Base-by-base conservation (phyloP, 2,888 invertebrate species). In the Scotopteryx bipunctaria region DNA sequence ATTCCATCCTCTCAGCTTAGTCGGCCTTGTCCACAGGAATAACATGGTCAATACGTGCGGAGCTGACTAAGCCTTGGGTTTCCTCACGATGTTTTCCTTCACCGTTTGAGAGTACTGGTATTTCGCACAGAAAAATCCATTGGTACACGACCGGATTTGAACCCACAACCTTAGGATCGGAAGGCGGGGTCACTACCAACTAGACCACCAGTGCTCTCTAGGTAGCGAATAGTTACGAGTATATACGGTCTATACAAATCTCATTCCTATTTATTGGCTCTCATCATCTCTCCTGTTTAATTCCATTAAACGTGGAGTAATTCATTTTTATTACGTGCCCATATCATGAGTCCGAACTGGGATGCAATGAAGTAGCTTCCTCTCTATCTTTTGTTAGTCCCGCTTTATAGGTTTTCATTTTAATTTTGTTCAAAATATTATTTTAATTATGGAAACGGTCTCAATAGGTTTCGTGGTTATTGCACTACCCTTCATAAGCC, bases 341-440 rank as follows among this genome's bases (percentile, higher is more conserved):
- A 38, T 23, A 38, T 46, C 37, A 46, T 17, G 37, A 32, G 37
- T 19, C 9, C 25, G 47, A 17, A 40, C 32, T 32, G 17, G 25
- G 25, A 14, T 37, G 14, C 9, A 8, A 4, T 11, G 9, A 27
- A 27, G 27, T 27, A 9, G 27, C 27, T 11, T 3, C 9, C n/a
- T n/a, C n/a, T n/a, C n/a, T n/a, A n/a, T n/a, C 29, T 37, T 29
- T 33, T 47, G 47, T 47, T 47, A 19, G 32, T 40, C 33, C 38
- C 37, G 21, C 29, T 37, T 27, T 40, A 47, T 47, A 33, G 40
- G 27, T 16, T 17, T 16, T 23, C 11, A 33, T 40, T 47, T 38
- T 16, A 35, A 17, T 47, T 35, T 40, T 25, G 47, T 35, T 35
- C 17, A n/a, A 35, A 29, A 41, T 47, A 41, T 40, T 40, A 47